phyloP scores from a whole-genome alignment of 2,888 invertebrate species.

The Coremacera marginata region DNA sequence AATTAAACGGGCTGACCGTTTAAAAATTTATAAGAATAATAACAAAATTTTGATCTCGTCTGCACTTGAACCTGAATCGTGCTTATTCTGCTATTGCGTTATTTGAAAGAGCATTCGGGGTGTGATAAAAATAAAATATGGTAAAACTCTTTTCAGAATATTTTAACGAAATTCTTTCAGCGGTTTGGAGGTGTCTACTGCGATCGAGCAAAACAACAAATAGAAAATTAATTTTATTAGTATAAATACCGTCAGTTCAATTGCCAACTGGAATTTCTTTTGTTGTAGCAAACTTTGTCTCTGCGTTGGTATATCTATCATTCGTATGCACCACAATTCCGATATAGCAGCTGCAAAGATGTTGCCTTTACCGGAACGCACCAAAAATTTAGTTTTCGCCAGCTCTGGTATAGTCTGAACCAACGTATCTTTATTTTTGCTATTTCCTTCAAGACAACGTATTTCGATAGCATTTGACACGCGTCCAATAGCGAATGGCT shows the following conservation, averaged over 20 bases:
- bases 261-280: slow-evolving; percentile 94
- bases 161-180: neutral
- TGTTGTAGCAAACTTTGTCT: slow-evolving; percentile 85
- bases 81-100: too few species aligned
- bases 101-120: too few species aligned
- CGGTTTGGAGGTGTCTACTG: too few species aligned
- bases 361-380: slow-evolving; percentile 80
- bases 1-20: too few species aligned
- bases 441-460: slow-evolving; percentile 84
- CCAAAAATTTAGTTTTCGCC: slow-evolving; percentile 81
- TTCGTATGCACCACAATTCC: slow-evolving; percentile 89
- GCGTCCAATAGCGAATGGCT: slow-evolving; percentile 91
- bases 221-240: neutral
- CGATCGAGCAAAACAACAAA: too few species aligned
- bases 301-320: slow-evolving; percentile 86
- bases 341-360: slow-evolving; percentile 89
- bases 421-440: slow-evolving; percentile 71
- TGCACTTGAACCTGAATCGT: too few species aligned
- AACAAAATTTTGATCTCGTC: too few species aligned
- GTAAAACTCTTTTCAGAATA: too few species aligned
- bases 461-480: slow-evolving; percentile 87
- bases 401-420: slow-evolving; percentile 86
- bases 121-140: too few species aligned
- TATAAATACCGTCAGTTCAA: slow-evolving; percentile 84
- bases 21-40: too few species aligned